These are phyloP conservation scores for Cyanoderma ruficeps DNA, from an alignment of 2,113 vertebrate genomes.

Conservation along the genomic window DNA sequence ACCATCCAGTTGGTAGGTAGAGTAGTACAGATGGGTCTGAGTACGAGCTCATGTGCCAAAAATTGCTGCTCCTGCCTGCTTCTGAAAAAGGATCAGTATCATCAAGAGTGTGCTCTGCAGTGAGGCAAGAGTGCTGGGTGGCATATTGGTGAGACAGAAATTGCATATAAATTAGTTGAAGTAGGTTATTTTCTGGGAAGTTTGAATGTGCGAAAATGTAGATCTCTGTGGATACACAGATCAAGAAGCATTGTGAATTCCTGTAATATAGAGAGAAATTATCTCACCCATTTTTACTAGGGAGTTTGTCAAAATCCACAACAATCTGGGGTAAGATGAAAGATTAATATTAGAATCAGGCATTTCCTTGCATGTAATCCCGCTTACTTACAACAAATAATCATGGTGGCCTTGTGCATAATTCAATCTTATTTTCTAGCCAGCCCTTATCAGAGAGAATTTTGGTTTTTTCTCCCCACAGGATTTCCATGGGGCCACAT, in stretches of 20 bases:
- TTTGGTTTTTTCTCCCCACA: neutral
- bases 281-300: neutral
- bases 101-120: neutral
- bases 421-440: neutral
- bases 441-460: neutral
- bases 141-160: neutral
- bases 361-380: neutral
- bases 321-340: neutral
- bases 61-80: neutral
- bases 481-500: neutral
- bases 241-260: neutral
- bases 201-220: neutral
- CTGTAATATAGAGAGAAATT: neutral
- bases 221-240: neutral
- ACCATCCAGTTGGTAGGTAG: neutral
- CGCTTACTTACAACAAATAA: neutral
- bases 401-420: neutral
- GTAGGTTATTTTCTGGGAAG: neutral
- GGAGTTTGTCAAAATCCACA: neutral
- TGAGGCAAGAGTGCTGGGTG: neutral
- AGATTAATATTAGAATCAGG: neutral
- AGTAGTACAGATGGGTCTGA: neutral
- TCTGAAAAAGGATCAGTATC: neutral
- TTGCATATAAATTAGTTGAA: neutral
- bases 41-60: neutral